Conservation (phyloP, 2,888 invertebrate species). For the Falcaria lacertinaria region DNA sequence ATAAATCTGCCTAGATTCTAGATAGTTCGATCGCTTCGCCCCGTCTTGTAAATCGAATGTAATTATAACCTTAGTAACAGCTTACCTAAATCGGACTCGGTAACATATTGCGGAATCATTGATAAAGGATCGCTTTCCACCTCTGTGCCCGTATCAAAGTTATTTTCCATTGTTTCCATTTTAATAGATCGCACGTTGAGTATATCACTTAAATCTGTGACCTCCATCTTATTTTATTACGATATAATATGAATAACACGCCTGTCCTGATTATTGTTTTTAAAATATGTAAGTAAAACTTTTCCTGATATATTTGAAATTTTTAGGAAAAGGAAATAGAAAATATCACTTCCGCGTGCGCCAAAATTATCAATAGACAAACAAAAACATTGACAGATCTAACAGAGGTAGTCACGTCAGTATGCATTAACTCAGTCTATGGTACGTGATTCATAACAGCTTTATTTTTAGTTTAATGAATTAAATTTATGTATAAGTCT, state of each 20-base stretch:
- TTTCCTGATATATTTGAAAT: slow-evolving; percentile 44
- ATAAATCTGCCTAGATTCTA: too few species aligned
- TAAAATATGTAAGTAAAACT: slow-evolving; percentile 30
- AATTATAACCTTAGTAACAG: too few species aligned
- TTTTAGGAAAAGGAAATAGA: slow-evolving; percentile 66
- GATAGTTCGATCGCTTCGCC: not conserved
- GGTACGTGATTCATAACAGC: too few species aligned
- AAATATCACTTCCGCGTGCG: slow-evolving; percentile 72
- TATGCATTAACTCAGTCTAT: too few species aligned
- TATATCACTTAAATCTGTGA: slow-evolving; percentile 63
- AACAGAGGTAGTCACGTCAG: too few species aligned
- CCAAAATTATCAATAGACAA: slow-evolving; percentile 32
- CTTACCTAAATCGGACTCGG: slow-evolving; percentile 71
- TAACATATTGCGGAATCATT: slow-evolving; percentile 70
- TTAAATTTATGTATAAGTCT: too few species aligned
- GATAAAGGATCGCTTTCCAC: slow-evolving; percentile 54
- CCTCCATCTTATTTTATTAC: slow-evolving; percentile 47
- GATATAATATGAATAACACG: slow-evolving; percentile 3
- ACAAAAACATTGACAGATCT: slow-evolving; percentile 9
- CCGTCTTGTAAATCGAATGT: not conserved
- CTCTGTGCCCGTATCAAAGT: slow-evolving; percentile 44
- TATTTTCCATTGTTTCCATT: slow-evolving; percentile 60
- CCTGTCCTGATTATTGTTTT: slow-evolving; percentile 8
- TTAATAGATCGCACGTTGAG: slow-evolving; percentile 62
- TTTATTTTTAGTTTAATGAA: too few species aligned